phyloP scores from a whole-genome alignment of 1,140 invertebrate species.

The Pararge aegeria region DNA sequence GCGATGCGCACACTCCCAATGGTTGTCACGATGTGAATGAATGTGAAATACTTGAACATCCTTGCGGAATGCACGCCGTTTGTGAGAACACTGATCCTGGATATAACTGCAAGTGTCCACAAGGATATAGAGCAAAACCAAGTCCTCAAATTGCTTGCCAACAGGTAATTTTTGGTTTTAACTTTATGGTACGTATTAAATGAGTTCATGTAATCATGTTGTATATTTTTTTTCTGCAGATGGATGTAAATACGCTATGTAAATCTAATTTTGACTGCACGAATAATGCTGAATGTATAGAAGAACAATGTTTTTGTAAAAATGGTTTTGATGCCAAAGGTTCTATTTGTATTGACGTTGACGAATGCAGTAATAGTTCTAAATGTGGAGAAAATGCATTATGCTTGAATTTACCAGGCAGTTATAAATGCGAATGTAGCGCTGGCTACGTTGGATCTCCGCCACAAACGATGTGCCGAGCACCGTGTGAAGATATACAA shows the following conservation, averaged over 20 bases:
- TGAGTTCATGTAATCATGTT: neutral
- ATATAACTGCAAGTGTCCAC: slow-evolving; percentile 92
- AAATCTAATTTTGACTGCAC: slow-evolving; percentile 94
- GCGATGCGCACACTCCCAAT: slow-evolving; percentile 85
- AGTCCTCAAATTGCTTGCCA: slow-evolving; percentile 91
- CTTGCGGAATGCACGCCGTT: slow-evolving; percentile 92
- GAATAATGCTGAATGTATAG: slow-evolving; percentile 94
- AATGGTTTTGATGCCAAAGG: slow-evolving; percentile 91
- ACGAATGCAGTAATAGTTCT: slow-evolving; percentile 88
- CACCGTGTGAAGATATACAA: slow-evolving; percentile 94
- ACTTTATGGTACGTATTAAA: neutral
- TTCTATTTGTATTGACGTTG: slow-evolving; percentile 88
- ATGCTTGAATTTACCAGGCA: slow-evolving; percentile 92
- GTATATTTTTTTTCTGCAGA: slow-evolving; percentile 71
- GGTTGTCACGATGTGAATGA: slow-evolving; percentile 96
- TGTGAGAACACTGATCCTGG: slow-evolving; percentile 94
- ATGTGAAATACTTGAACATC: slow-evolving; percentile 88
- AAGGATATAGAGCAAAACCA: slow-evolving; percentile 92
- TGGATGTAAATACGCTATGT: slow-evolving; percentile 92
- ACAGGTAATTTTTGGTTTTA: slow-evolving; percentile 81
- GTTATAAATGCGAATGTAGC: slow-evolving; percentile 93
- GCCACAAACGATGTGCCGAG: slow-evolving; percentile 89
- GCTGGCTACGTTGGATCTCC: slow-evolving; percentile 91
- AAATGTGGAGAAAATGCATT: slow-evolving; percentile 89
- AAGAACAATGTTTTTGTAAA: slow-evolving; percentile 94